Evolutionary conservation across 2,888 invertebrate species (phyloP).

Genomic region (Cecidostiba fungosa): DNA sequence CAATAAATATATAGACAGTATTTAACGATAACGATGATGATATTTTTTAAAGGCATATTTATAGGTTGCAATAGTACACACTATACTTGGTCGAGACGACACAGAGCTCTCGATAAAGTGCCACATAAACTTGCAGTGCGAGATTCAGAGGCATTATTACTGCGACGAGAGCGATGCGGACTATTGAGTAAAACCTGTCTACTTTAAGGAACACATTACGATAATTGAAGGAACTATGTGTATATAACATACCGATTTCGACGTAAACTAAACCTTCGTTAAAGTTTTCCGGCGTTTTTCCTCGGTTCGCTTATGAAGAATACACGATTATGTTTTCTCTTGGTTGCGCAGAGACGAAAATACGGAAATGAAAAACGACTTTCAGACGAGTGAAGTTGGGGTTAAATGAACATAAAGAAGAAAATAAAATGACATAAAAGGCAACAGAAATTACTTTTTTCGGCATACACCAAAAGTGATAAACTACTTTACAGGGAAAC

Average conservation of each 20-base stretch:
- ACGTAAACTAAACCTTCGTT: slow-evolving; percentile 70
- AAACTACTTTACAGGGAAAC: slow-evolving; percentile 63
- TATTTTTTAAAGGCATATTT: slow-evolving; percentile 63
- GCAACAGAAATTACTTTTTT: slow-evolving; percentile 74
- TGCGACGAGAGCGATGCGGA: slow-evolving; percentile 60
- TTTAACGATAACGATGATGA: slow-evolving; percentile 48
- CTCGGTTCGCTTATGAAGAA: slow-evolving; percentile 71
- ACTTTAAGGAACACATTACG: slow-evolving; percentile 76
- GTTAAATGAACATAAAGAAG: slow-evolving; percentile 59
- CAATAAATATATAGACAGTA: slow-evolving; percentile 62
- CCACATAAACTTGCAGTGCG: slow-evolving; percentile 60
- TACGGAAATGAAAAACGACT: slow-evolving; percentile 66
- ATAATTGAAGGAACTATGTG: slow-evolving; percentile 72
- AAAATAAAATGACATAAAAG: slow-evolving; percentile 62
- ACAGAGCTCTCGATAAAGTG: slow-evolving; percentile 55
- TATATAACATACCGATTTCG: slow-evolving; percentile 71
- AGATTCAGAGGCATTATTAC: slow-evolving; percentile 63
- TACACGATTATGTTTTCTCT: slow-evolving; percentile 68
- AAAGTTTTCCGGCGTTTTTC: slow-evolving; percentile 76
- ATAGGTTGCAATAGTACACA: slow-evolving; percentile 64
- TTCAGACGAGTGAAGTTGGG: slow-evolving; percentile 67
- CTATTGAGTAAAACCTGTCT: slow-evolving; percentile 72
- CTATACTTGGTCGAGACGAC: slow-evolving; percentile 53
- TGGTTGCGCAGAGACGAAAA: slow-evolving; percentile 77
- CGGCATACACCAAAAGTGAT: slow-evolving; percentile 75